Evolutionary conservation across 1,140 invertebrate genomes (phyloP), one percentile per base, ranked within the genome.

Genomic region (Argopecten irradians): DNA sequence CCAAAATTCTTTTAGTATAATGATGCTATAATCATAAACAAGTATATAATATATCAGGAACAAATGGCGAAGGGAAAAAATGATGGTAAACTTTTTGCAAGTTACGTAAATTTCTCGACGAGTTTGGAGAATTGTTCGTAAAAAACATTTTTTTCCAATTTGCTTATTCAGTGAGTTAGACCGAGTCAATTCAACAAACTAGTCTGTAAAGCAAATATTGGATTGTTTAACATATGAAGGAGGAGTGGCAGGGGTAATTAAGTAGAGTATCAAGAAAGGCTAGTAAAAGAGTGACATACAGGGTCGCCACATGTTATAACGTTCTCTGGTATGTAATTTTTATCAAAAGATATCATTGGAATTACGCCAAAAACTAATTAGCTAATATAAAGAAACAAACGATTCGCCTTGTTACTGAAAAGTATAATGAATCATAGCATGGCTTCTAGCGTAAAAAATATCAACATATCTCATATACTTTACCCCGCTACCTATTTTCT

Each of bases 341-440:
- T 71, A 71, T 28, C 55, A 71, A 71, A 71, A 71, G 55, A 71
- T 71, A 71, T 71, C 55, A 71, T n/a, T 71, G 55, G 55, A 22
- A 71, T 0, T 0, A 28, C 28, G 55, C 55, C 55, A 71, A 71
- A 71, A 71, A 71, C 55, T 71, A 71, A 71, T 71, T 71, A 71
- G 55, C 55, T 71, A 71, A 71, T 71, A 71, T 71, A 71, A 46
- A 71, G 55, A 71, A 71, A 71, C 55, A 71, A 71, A 71, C 55
- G 55, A 71, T n/a, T 71, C 55, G 55, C 28, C 55, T 71, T 71
- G 55, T 71, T 71, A 71, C 55, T 28, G 55, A 71, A 71, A 71
- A 71, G n/a, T 71, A 11, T 71, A 71, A 71, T 71, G 55, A 71
- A 28, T 71, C 55, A 71, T 71, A 3, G n/a, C 55, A 28, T 71